These are phyloP conservation scores for Pegea sp. DNA, from an alignment of 23 tunicate species.

Conservation along the genomic window DNA sequence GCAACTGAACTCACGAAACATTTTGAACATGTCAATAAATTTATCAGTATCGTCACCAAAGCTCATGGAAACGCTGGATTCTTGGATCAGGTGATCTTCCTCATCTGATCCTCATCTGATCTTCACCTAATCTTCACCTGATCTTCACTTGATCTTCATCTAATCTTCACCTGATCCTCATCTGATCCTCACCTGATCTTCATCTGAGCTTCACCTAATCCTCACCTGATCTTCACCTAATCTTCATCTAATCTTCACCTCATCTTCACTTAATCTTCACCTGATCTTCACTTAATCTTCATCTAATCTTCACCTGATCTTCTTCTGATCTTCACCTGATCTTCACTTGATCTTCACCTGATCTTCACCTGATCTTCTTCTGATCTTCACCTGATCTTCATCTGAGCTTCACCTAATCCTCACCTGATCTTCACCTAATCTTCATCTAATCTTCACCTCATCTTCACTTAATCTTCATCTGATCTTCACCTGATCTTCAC, in stretches of 20 bases:
- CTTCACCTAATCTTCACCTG: background rate
- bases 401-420: background rate
- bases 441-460: background rate
- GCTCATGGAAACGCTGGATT: slow-evolving; percentile 4
- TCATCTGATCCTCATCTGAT: background rate
- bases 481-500: background rate
- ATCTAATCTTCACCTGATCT: background rate
- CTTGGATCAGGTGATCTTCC: slow-evolving; percentile 1
- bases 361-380: background rate
- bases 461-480: background rate
- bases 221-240: background rate
- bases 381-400: background rate
- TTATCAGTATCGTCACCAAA: slow-evolving; percentile 50
- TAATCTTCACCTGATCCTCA: background rate
- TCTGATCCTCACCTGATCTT: background rate
- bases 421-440: background rate
- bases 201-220: too few relatives aligned
- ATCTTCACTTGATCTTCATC: background rate
- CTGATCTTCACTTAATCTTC: background rate
- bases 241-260: too few relatives aligned
- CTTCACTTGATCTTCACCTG: background rate
- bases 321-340: background rate
- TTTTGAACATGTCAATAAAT: slow-evolving; percentile 81
- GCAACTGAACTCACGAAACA: slow-evolving; percentile 68
- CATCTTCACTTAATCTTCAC: background rate